phyloP scores from a whole-genome alignment of 2,797 vertebrate genomes.

The Poecile montanus region DNA sequence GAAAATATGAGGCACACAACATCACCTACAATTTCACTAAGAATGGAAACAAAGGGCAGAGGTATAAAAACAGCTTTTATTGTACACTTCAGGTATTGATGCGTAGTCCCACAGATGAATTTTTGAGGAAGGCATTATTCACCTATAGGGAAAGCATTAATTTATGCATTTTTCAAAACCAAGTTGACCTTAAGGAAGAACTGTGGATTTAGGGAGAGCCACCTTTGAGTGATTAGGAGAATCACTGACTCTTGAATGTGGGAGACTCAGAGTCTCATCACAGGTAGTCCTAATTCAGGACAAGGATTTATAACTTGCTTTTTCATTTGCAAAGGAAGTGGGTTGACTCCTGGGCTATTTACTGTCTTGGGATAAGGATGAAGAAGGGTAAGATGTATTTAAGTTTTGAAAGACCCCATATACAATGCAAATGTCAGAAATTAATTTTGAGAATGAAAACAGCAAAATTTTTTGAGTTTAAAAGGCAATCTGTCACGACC shows the following conservation, averaged over 20 bases:
- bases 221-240: background rate
- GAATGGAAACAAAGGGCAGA: background rate
- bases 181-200: background rate
- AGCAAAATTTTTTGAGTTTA: background rate
- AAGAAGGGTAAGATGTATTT: background rate
- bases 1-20: background rate
- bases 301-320: background rate
- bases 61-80: background rate
- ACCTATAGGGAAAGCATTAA: background rate
- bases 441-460: background rate
- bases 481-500: background rate
- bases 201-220: background rate
- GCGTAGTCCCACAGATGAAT: background rate
- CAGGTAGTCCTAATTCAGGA: background rate
- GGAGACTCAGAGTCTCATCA: background rate
- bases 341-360: background rate
- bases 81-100: background rate
- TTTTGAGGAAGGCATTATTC: background rate
- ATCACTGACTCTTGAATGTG: background rate
- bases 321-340: background rate
- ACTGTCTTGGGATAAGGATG: background rate
- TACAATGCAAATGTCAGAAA: background rate
- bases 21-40: background rate
- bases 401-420: background rate
- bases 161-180: background rate